These are phyloP conservation scores for Tolypeutes matacus DNA, from an alignment of 2,797 vertebrate species.

Conservation along the genomic window DNA sequence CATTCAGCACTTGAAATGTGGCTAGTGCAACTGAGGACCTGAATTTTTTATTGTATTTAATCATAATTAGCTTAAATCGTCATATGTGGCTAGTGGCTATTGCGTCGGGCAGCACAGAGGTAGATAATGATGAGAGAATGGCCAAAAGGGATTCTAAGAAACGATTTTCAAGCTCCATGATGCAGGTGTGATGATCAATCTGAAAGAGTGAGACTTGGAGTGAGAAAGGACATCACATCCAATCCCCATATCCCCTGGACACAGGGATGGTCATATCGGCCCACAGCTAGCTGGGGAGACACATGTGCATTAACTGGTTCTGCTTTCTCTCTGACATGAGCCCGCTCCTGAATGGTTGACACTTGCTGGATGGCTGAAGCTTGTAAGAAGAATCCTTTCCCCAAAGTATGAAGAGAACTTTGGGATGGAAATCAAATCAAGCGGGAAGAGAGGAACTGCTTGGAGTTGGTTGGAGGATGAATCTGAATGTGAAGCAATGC, in stretches of 20 bases:
- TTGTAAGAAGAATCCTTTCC: not conserved
- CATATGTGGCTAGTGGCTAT: not conserved
- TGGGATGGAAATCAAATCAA: not conserved
- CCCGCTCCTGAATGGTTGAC: not conserved
- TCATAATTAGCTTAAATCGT: not conserved
- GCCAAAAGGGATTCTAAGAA: not conserved
- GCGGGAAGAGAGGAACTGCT: not conserved
- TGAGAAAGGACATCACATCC: not conserved
- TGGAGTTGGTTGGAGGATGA: not conserved
- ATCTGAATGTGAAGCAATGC: not conserved
- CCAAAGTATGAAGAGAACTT: not conserved
- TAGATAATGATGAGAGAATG: not conserved
- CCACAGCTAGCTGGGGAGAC: too few species aligned
- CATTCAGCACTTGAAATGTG: not conserved
- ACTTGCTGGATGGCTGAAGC: not conserved
- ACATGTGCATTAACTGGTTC: not conserved
- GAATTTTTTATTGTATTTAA: not conserved
- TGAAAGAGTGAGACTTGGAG: not conserved
- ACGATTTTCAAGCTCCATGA: not conserved
- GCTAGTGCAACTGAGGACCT: not conserved
- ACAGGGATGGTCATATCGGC: accelerated
- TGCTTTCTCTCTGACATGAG: not conserved
- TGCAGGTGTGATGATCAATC: not conserved
- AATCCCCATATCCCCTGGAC: not conserved
- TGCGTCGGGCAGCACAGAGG: not conserved